Conservation (phyloP, 2,888 invertebrate genomes). For the Lissonota sp. region DNA sequence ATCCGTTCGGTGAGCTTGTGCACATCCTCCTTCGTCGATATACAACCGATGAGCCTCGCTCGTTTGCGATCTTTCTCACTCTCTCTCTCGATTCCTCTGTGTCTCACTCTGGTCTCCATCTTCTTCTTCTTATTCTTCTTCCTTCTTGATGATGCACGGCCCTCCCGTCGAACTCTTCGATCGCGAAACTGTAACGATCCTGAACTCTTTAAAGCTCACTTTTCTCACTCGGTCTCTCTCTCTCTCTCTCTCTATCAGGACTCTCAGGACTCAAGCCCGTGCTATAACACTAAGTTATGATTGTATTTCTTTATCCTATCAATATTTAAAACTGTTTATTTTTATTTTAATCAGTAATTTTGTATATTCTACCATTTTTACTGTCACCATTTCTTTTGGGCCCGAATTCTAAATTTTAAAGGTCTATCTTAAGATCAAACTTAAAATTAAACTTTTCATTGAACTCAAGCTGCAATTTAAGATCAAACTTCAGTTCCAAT, state of each 20-base stretch:
- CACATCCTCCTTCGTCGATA: slow-evolving; percentile 62
- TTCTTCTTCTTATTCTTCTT: slow-evolving; percentile 23
- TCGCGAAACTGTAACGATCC: slow-evolving; percentile 64
- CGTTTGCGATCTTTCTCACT: slow-evolving; percentile 37
- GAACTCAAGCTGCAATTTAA: no score
- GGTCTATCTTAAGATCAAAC: no score
- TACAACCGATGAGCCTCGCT: slow-evolving; percentile 51
- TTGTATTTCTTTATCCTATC: no score
- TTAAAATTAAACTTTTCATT: no score
- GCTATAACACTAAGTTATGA: no score
- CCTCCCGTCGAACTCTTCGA: slow-evolving; percentile 52
- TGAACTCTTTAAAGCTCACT: slow-evolving; percentile 42
- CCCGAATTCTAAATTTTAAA: no score
- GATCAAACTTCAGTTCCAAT: no score
- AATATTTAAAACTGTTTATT: no score
- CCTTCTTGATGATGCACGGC: slow-evolving; percentile 50
- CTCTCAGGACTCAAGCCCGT: no score
- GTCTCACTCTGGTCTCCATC: slow-evolving; percentile 3
- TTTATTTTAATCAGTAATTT: no score
- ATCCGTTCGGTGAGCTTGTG: slow-evolving; percentile 58
- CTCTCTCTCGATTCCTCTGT: slow-evolving; percentile 31
- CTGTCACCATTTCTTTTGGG: no score
- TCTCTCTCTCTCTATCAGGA: slow-evolving; percentile 17
- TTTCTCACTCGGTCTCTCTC: slow-evolving; percentile 3
- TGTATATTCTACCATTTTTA: no score